phyloP scores from a whole-genome alignment of 2,113 vertebrate species.

The Sorex fumeus region DNA sequence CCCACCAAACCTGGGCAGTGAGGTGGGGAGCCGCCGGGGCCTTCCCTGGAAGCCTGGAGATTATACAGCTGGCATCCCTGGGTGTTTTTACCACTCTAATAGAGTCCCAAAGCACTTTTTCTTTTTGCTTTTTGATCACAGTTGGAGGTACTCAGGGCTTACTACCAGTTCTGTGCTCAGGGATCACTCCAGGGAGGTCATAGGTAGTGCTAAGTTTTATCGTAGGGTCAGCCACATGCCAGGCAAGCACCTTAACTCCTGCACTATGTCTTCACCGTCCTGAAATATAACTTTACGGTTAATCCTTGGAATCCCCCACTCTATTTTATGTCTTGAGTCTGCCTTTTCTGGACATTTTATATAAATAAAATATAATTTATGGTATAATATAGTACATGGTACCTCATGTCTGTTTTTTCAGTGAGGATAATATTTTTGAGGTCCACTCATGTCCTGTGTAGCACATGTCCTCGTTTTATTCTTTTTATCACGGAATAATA shows the following conservation, averaged over 20 bases:
- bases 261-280: no score
- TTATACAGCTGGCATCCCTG: no score
- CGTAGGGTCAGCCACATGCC: no score
- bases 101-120: not conserved
- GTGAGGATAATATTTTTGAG: not conserved
- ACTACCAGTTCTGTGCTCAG: no score
- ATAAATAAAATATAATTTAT: not conserved
- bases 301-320: no score
- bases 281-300: no score
- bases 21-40: no score
- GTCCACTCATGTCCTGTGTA: not conserved
- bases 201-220: no score
- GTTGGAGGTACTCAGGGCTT: no score
- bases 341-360: constrained; percentile 31
- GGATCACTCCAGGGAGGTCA: no score
- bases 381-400: not conserved
- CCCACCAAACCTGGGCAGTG: no score
- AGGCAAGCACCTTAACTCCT: not conserved
- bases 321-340: not conserved
- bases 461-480: not conserved
- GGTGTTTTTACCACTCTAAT: not conserved
- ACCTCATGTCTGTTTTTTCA: not conserved
- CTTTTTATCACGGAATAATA: not conserved
- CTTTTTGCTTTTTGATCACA: not conserved
- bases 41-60: no score